Base-by-base conservation (phyloP, 2,113 vertebrate species). In the Coptodon bakossiorum region DNA sequence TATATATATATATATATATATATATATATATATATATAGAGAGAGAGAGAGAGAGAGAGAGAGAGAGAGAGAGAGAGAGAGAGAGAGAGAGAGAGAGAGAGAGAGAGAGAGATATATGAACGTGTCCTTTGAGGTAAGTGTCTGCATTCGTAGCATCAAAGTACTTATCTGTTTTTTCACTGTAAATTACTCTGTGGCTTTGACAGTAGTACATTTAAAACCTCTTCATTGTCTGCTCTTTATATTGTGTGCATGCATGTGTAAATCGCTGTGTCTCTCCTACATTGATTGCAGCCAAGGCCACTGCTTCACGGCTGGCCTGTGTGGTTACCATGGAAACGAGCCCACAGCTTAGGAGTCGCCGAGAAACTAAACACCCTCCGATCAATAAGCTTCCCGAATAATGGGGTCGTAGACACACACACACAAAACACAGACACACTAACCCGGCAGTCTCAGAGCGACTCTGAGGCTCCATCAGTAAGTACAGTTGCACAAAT, bases 261-360 rank as follows among this genome's bases (percentile, higher is more conserved):
- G 83, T 83, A 24, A 76, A 59, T 27, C 48, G 31, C 43, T 3
- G 43, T 43, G 40, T 90, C 90, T 89, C 81, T 92, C 85, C 83
- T 88, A 89, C 93, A 93, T 90, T 91, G 94, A 96, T 96, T 94
- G 93, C 91, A 94, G 93, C 92, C 86, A 93, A 92, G 95, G 92
- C 95, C 89, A 38, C 40, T 66, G 90, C 93, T 94, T 94, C 90
- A 59, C 12, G 63, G 86, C 90, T 91, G 86, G 91, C 80, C 94
- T 94, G 85, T 90, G 87, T 81, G 16, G 93, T 97, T 90, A 22
- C 96, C 95, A 96, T 96, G 94, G 95, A 90, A 96, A 97, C 90
- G 66, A 76, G 86, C 85, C 84, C 80, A 90, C 84, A 80, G 61
- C 87, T 91, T 88, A 85, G 90, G 87, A 93, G 89, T 84, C 57